These are phyloP conservation scores for Tetraodon nigroviridis DNA, from an alignment of 2,113 vertebrate genomes.

Conservation along the genomic window DNA sequence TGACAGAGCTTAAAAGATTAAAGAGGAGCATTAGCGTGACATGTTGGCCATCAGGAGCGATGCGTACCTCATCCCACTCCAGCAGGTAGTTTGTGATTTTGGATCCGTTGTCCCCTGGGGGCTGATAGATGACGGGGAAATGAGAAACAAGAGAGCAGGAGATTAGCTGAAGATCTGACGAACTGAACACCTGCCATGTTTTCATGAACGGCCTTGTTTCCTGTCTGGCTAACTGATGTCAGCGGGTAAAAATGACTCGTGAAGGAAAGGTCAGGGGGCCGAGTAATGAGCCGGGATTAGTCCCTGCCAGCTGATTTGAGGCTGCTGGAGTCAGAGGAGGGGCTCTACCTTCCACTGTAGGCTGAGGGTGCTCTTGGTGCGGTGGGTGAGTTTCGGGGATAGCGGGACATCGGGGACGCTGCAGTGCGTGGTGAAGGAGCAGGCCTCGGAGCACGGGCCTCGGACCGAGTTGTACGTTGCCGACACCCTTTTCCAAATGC, in stretches of 20 bases:
- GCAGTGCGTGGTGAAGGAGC: slow-evolving; percentile 90
- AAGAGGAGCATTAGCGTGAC: neutral
- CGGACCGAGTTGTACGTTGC: slow-evolving; percentile 87
- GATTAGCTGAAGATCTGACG: slow-evolving; percentile 38
- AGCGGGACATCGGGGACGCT: slow-evolving; percentile 86
- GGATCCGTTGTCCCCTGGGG: slow-evolving; percentile 92
- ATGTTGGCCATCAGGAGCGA: neutral
- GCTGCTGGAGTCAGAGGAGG: neutral
- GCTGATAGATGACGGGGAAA: slow-evolving; percentile 69
- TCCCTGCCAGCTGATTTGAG: no score
- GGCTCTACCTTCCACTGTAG: slow-evolving; percentile 92
- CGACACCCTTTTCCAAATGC: slow-evolving; percentile 75
- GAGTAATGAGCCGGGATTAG: neutral
- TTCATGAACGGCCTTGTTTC: slow-evolving; percentile 34
- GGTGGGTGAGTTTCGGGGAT: slow-evolving; percentile 86
- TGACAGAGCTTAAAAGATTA: neutral
- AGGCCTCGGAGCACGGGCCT: slow-evolving; percentile 87
- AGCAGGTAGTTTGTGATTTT: slow-evolving; percentile 98
- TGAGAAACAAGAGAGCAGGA: slow-evolving; percentile 12
- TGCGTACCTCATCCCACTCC: slow-evolving; percentile 93
- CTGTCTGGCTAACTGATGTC: slow-evolving; percentile 28
- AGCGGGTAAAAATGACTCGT: neutral
- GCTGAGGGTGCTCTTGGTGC: slow-evolving; percentile 89
- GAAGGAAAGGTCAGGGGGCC: slow-evolving; percentile 19
- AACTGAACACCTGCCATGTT: slow-evolving; percentile 37